Base-by-base conservation (phyloP, 1,140 invertebrate genomes). In the Macrosteles quadrilineatus region DNA sequence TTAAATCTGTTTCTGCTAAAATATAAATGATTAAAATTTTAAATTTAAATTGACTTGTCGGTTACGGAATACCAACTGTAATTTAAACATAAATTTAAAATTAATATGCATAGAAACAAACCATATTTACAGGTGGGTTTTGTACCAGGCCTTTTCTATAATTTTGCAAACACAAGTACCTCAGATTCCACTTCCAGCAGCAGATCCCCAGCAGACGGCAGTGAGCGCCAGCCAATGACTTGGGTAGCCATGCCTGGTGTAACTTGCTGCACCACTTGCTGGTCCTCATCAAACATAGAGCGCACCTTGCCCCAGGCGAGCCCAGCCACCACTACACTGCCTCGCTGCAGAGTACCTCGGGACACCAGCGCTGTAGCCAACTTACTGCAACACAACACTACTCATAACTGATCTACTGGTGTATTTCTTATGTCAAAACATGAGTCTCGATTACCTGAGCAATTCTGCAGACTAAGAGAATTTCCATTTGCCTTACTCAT, bases 331-430 rank as follows among this genome's bases (percentile, higher is more conserved):
- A 99, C 79, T 67, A 93, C 80, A 63, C 85, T 82, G 4, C 95
- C 95, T 78, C 89, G 91, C 57, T 88, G 90, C 17, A 99, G 78
- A 0, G 92, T 97, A 9, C 98, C 98, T 70, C 95, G 85, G 74
- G 97, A 90, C 27, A 99, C 88, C 59, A 99, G 83, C 50, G 91
- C 86, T 9, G 96, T 98, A 0, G 92, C 91, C 29, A 97, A 83
- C 81, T 96, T 97, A 30, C 96, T 92, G 57, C 72, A 78, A 50
- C 21, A 36, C n/a, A n/a, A n/a, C n/a, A n/a, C n/a, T n/a, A n/a
- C n/a, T n/a, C n/a, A n/a, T n/a, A 76, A 66, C 40, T 68, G 75
- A 71, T 25, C 70, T 68, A 11, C 9, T 43, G 40, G n/a, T 43
- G 9, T 43, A 43, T 11, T 43, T 11, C n/a, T 43, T 11, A 66